Evolutionary conservation across 2,888 invertebrate genomes (phyloP).

Genomic region (Aphidius colemani): DNA sequence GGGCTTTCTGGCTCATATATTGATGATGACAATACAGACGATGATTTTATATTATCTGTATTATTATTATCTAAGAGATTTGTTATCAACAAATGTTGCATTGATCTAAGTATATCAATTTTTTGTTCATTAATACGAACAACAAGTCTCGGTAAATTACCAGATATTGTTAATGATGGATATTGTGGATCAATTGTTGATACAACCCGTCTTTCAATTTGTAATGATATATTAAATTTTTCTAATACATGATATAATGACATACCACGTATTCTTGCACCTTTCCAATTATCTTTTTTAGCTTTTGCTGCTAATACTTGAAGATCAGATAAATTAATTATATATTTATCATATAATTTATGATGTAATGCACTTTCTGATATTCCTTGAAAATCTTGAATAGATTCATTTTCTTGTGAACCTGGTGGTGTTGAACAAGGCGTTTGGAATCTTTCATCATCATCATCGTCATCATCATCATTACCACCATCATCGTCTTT

Average conservation of each 20-base stretch:
- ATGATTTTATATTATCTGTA: conserved; percentile 18
- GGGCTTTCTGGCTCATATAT: conserved; percentile 49
- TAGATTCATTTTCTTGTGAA: conserved; percentile 69
- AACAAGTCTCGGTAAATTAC: conserved; percentile 84
- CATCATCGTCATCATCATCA: conserved; percentile 48
- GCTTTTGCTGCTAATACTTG: conserved; percentile 86
- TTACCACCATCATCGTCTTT: conserved; percentile 26
- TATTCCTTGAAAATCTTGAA: conserved; percentile 49
- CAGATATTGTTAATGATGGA: conserved; percentile 82
- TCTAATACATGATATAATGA: conserved; percentile 87
- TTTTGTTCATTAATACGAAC: conserved; percentile 92
- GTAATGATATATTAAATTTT: conserved; percentile 64
- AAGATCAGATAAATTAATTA: conserved; percentile 57
- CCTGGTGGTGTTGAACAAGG: conserved; percentile 88
- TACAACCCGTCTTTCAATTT: conserved; percentile 81
- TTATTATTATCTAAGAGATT: conserved; percentile 41
- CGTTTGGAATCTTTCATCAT: conserved; percentile 63
- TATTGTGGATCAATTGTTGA: conserved; percentile 84
- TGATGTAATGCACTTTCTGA: conserved; percentile 69
- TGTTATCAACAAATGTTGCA: conserved; percentile 61
- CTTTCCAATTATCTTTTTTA: conserved; percentile 83
- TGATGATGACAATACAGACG: conserved; percentile 25
- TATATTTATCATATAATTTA: conserved; percentile 78
- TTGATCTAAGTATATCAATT: conserved; percentile 70
- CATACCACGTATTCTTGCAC: conserved; percentile 81